These are phyloP conservation scores for Microcebus ravelobensis DNA, from an alignment of 2,113 vertebrate genomes.

Conservation along the genomic window DNA sequence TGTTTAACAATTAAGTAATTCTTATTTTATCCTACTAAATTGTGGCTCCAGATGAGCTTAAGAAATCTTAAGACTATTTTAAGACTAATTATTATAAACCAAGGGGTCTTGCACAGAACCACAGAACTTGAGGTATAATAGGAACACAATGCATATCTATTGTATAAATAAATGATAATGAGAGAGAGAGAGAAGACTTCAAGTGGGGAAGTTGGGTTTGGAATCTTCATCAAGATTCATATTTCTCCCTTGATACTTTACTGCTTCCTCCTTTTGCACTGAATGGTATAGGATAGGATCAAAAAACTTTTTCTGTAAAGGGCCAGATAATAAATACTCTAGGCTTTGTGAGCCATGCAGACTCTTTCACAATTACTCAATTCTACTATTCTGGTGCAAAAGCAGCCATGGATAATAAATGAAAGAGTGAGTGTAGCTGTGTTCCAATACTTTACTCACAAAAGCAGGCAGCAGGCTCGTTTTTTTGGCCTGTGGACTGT, in stretches of 20 bases:
- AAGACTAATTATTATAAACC: not conserved
- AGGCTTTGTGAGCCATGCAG: not conserved
- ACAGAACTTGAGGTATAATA: not conserved
- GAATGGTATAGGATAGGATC: not conserved
- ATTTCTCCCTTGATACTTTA: not conserved
- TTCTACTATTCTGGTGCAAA: not conserved
- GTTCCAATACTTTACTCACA: not conserved
- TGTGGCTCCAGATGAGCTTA: not conserved
- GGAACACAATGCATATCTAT: not conserved
- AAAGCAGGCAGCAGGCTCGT: not conserved
- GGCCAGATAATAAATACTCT: not conserved
- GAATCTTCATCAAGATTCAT: not conserved
- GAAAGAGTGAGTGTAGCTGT: accelerated
- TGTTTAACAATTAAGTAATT: not conserved
- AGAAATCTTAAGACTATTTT: not conserved
- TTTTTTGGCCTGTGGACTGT: not conserved
- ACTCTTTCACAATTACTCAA: not conserved
- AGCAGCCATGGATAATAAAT: not conserved
- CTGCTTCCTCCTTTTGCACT: not conserved
- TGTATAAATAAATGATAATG: not conserved
- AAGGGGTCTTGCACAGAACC: not conserved
- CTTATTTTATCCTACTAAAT: not conserved
- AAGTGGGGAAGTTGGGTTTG: not conserved
- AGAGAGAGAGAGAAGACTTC: not conserved
- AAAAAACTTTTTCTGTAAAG: not conserved